Evolutionary conservation across 2,797 vertebrate genomes (phyloP).

Genomic region (Psittacula echo): DNA sequence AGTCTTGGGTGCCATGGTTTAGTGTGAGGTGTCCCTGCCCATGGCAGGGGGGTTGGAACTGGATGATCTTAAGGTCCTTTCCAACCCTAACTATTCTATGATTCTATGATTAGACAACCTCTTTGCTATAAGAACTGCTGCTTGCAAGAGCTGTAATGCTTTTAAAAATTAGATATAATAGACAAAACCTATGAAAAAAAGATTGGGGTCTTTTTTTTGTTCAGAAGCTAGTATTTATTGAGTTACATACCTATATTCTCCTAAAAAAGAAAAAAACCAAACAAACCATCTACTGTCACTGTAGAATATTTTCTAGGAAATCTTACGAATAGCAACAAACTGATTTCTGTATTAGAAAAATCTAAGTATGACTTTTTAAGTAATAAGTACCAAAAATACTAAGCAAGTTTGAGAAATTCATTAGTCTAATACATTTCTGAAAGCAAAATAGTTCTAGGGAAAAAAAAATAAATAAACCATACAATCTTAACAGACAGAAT

Average conservation of each 20-base stretch:
- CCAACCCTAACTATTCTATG: too few relatives aligned
- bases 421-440: neutral
- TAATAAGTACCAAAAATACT: neutral
- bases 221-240: constrained; percentile 9
- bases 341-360: neutral
- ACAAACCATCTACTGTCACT: neutral
- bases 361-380: neutral
- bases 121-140: neutral
- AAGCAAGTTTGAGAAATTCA: neutral
- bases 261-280: constrained; percentile 21
- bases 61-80: too few relatives aligned
- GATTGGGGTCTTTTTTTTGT: neutral
- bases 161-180: neutral
- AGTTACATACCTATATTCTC: constrained; percentile 31
- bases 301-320: neutral
- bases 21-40: too few relatives aligned
- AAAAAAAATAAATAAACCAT: neutral
- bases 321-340: neutral
- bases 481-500: neutral
- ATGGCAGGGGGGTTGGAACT: too few relatives aligned
- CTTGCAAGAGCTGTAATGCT: neutral
- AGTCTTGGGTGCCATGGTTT: too few relatives aligned
- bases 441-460: neutral
- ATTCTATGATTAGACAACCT: neutral
- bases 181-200: neutral